phyloP scores from a whole-genome alignment of 2,888 invertebrate genomes.

The Odontocerum albicorne region DNA sequence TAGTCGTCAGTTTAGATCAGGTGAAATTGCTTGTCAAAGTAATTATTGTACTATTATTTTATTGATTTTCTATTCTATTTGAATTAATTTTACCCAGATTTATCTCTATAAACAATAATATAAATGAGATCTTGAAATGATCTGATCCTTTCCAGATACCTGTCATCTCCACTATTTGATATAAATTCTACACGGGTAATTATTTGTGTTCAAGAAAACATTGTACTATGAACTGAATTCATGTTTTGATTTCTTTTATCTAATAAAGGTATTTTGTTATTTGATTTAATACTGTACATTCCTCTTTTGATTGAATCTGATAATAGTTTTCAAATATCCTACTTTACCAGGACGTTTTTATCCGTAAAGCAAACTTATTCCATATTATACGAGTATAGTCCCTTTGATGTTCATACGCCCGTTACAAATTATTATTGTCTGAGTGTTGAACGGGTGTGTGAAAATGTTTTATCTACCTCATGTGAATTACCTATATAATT shows the following conservation, averaged over 20 bases:
- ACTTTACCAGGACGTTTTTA: conserved; percentile 18
- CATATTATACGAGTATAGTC: conserved; percentile 10
- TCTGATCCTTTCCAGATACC: too few relatives aligned
- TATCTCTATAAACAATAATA: too few relatives aligned
- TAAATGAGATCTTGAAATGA: too few relatives aligned
- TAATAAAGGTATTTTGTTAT: conserved; percentile 1
- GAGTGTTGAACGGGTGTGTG: conserved; percentile 7
- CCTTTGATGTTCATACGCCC: conserved; percentile 15
- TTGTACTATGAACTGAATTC: conserved; percentile 1
- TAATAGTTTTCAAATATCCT: conserved; percentile 19
- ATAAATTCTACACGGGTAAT: conserved; percentile 12
- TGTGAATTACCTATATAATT: conserved; percentile 34
- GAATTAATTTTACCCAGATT: too few relatives aligned
- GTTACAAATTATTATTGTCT: neutral
- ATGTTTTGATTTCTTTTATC: conserved; percentile 4
- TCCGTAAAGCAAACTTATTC: conserved; percentile 21
- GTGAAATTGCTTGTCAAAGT: too few relatives aligned
- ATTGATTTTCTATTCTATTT: too few relatives aligned
- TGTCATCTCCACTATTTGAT: too few relatives aligned
- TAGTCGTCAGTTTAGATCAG: too few relatives aligned
- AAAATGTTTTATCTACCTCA: conserved; percentile 35
- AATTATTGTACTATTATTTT: too few relatives aligned
- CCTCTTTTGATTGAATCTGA: conserved; percentile 15
- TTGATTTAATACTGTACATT: conserved; percentile 21
- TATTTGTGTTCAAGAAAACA: neutral